Evolutionary conservation across 2,113 vertebrate species (phyloP), one percentile per base, ranked within the genome.

Genomic region (Chrysemys picta): DNA sequence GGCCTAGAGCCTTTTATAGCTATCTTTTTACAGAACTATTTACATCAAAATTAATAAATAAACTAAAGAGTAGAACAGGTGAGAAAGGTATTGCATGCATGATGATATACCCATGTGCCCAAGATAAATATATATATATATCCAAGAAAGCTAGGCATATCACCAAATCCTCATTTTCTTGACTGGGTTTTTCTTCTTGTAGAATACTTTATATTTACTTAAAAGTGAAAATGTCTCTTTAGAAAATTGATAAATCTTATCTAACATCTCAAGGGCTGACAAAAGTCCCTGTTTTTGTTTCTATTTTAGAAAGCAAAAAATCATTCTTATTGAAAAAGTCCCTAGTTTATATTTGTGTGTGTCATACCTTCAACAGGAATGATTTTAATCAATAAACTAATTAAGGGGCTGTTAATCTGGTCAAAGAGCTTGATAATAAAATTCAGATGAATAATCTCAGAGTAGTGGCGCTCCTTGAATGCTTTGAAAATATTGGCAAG

Each of bases 401-500:
- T 75, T 38, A 75, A 14, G 0, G 21, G 49, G 8, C 13, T 84
- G 0, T 0, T 53, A 14, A 42, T 80, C 75, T 72, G 38, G 42
- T 81, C n/a, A 62, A 80, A 90, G 76, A 0, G 1, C 49, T 72
- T 75, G 38, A 29, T 87, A 53, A 11, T 76, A 11, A 38, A 45
- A 22, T 62, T 19, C 3, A 0, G 0, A 21, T 2, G 22, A 59
- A 53, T 11, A 13, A 69, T n/a, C 17, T 69, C 65, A n/a, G 31
- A 69, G 35, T 69, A 69, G 65, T 69, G 35, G 35, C 11, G 8
- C 65, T 69, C 65, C 65, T n/a, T 69, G 65, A 31, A 2, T 10
- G 4, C 47, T 16, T 42, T 75, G 69, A 75, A 25, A 75, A 75
- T 75, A 75, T 42, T 22, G 69, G 38, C 38, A 42, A 12, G n/a